Evolutionary conservation across 2,113 vertebrate species (phyloP).

Genomic region (Aptenodytes patagonicus): DNA sequence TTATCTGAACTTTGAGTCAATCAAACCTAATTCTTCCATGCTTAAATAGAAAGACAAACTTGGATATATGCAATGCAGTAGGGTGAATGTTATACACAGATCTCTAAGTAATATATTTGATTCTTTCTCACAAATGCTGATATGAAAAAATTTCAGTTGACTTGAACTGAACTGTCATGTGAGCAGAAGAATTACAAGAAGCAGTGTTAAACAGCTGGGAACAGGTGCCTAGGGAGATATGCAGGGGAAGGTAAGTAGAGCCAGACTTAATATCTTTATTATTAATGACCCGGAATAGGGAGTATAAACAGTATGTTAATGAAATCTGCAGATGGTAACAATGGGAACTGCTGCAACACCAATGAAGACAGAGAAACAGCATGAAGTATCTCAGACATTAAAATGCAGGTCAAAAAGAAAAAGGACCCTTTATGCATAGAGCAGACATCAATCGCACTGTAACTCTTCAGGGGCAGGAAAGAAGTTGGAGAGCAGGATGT

Average conservation of each 20-base stretch:
- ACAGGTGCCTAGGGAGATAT: constrained; percentile 38
- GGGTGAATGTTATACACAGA: neutral
- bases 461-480: neutral
- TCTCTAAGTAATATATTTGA: neutral
- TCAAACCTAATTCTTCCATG: neutral
- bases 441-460: neutral
- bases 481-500: neutral
- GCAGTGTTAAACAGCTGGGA: constrained; percentile 2
- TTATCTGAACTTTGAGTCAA: neutral
- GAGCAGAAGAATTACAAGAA: constrained; percentile 1
- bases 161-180: neutral
- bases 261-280: constrained; percentile 31
- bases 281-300: constrained; percentile 37
- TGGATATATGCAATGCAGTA: neutral
- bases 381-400: neutral
- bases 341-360: neutral
- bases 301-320: constrained; percentile 35
- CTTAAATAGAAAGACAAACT: neutral
- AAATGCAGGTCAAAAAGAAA: neutral
- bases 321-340: constrained; percentile 56
- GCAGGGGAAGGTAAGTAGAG: constrained; percentile 1
- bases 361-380: neutral
- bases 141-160: neutral
- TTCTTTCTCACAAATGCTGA: neutral
- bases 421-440: neutral